Conservation (phyloP, 2,888 invertebrate species). For the Epinotia brunnichana region DNA sequence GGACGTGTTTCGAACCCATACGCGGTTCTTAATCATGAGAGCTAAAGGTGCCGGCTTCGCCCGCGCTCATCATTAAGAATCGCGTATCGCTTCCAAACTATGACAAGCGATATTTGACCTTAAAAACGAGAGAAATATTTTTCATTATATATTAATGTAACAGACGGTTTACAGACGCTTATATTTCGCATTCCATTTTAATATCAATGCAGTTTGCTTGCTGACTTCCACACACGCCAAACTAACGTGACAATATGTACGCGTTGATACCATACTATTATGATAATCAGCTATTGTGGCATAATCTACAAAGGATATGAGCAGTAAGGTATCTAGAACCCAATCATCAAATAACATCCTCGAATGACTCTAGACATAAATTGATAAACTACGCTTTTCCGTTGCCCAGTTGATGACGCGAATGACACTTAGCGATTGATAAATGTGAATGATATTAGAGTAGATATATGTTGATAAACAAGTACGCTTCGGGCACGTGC, state of each 20-base stretch:
- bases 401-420: slow-evolving; percentile 16
- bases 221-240: too few relatives aligned
- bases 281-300: neutral
- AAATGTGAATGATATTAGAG: slow-evolving; percentile 10
- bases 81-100: too few relatives aligned
- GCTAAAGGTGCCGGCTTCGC: too few relatives aligned
- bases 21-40: too few relatives aligned
- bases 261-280: neutral
- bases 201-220: too few relatives aligned
- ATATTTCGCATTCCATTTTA: too few relatives aligned
- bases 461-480: slow-evolving; percentile 8
- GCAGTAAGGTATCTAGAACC: neutral
- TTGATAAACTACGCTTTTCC: slow-evolving; percentile 32
- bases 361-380: neutral
- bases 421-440: slow-evolving; percentile 11
- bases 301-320: slow-evolving; percentile 1
- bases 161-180: too few relatives aligned
- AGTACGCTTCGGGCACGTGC: neutral
- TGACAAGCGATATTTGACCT: too few relatives aligned
- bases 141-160: too few relatives aligned
- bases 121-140: too few relatives aligned
- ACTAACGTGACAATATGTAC: too few relatives aligned
- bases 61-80: too few relatives aligned
- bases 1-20: neutral
- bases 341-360: slow-evolving; percentile 22